A percentile compares a stretch with the other conserved stretches of the same genome.
These are phyloP conservation scores for Alcedo atthis DNA, from an alignment of 2,797 vertebrate species.

Conservation along the genomic window DNA sequence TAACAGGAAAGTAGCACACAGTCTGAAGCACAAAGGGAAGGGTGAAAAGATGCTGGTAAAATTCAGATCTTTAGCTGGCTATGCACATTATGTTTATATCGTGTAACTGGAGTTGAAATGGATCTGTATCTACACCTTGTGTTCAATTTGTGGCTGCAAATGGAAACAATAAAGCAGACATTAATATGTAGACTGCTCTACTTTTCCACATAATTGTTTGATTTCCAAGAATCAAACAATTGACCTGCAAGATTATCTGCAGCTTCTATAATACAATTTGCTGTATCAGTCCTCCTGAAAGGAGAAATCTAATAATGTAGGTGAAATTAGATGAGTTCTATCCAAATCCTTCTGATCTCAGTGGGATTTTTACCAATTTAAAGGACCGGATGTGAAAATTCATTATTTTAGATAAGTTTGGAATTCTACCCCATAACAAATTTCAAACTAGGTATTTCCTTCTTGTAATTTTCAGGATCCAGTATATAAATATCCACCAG, in stretches of 20 bases:
- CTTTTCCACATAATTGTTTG: not conserved
- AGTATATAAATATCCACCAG: constrained; percentile 77
- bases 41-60: not conserved
- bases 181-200: not conserved
- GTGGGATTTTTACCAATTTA: not conserved
- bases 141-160: not conserved
- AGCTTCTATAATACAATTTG: not conserved
- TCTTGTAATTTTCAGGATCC: constrained; percentile 80
- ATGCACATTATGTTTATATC: not conserved
- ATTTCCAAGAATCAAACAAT: not conserved
- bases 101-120: not conserved
- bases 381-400: no score
- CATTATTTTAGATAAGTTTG: not conserved
- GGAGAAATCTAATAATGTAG: not conserved
- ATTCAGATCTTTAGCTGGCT: not conserved
- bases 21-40: not conserved
- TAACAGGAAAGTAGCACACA: not conserved
- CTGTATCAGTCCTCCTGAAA: not conserved
- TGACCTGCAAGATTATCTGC: not conserved
- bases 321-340: not conserved
- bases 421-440: not conserved
- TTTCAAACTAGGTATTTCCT: not conserved
- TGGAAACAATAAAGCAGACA: not conserved
- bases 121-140: not conserved
- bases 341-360: not conserved